These are phyloP conservation scores for Theristicus caerulescens DNA, from an alignment of 2,113 vertebrate species.

Conservation along the genomic window DNA sequence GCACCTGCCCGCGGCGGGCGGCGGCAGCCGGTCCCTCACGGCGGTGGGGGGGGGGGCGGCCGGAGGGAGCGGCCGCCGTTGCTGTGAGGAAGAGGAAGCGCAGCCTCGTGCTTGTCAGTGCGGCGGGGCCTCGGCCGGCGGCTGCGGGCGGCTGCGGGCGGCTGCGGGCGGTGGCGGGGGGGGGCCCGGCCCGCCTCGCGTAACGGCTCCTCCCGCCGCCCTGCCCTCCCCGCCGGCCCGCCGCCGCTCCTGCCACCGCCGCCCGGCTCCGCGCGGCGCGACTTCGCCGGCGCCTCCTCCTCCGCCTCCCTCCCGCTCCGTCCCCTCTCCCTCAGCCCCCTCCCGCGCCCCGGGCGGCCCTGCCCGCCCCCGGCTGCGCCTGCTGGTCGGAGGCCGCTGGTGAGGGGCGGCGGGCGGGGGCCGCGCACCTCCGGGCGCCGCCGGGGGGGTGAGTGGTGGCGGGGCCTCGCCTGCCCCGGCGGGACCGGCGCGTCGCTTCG, in stretches of 20 bases:
- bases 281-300: background rate
- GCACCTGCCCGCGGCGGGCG: background rate
- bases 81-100: conserved; percentile 63
- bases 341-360: background rate
- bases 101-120: background rate
- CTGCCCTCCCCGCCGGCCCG: background rate
- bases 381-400: background rate
- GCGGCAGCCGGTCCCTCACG: background rate
- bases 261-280: background rate
- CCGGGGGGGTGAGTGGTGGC: background rate
- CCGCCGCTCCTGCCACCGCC: background rate
- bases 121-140: background rate
- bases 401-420: background rate
- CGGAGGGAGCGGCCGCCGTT: background rate
- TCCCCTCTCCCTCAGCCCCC: background rate
- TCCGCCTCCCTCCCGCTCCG: background rate
- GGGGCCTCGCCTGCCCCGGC: background rate
- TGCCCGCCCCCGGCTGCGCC: background rate
- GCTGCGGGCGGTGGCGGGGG: background rate
- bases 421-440: background rate
- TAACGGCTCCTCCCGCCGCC: background rate
- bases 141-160: background rate
- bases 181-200: background rate
- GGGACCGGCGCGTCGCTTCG: background rate
- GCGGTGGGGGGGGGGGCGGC: background rate